Evolutionary conservation across 2,888 invertebrate species (phyloP).

Genomic region (Trilocha varians): DNA sequence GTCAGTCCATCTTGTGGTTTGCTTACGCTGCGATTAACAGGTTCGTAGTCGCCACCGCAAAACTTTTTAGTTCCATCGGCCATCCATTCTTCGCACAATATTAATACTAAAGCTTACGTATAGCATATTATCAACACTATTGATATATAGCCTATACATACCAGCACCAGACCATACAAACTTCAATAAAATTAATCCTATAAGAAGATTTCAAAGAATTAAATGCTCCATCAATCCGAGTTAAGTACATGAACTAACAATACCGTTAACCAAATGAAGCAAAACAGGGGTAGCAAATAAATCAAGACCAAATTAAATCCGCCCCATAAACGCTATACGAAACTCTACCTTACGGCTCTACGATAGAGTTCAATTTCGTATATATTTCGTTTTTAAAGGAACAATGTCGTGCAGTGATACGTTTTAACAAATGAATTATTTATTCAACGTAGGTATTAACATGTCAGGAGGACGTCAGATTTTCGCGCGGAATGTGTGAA

Average conservation of each 20-base stretch:
- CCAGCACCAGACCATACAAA: no score
- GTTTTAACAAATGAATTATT: slow-evolving; percentile 67
- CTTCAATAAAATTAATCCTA: no score
- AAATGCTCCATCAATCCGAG: not conserved
- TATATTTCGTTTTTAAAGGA: slow-evolving; percentile 5
- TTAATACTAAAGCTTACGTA: no score
- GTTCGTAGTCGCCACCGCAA: no score
- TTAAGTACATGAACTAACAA: slow-evolving; percentile 2
- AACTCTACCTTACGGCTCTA: not conserved
- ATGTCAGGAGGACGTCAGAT: slow-evolving; percentile 44
- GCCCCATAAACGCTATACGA: not conserved
- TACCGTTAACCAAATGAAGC: slow-evolving; percentile 3
- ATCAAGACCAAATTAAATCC: slow-evolving; percentile 2
- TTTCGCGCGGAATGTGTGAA: slow-evolving; percentile 12
- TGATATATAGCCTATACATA: no score
- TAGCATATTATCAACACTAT: no score
- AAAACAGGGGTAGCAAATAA: slow-evolving; percentile 3
- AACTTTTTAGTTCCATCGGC: no score
- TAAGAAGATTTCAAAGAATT: not conserved
- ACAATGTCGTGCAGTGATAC: slow-evolving; percentile 55
- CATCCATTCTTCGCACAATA: no score
- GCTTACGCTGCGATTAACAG: no score
- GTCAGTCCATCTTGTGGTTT: no score
- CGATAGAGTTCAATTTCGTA: not conserved
- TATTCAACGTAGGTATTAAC: slow-evolving; percentile 66